Percentiles rank a stretch among this genome's conserved stretches.
These are phyloP conservation scores for Antechinus stuartii DNA, from an alignment of 2,113 vertebrate genomes.

Conservation along the genomic window DNA sequence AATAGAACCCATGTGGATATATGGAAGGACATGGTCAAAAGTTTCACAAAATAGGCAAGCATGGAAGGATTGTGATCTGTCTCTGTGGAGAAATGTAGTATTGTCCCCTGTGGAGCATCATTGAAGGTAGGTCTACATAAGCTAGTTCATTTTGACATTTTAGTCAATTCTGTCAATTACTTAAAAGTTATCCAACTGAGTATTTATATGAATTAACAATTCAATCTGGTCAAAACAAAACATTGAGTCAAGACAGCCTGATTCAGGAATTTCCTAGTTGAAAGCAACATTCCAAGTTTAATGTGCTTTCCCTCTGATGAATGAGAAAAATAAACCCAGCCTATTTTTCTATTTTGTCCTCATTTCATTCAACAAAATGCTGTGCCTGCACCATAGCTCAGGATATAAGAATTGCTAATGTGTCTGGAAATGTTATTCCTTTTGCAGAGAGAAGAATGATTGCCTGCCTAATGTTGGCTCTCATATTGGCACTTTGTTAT, in stretches of 20 bases:
- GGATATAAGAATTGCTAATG: conserved; percentile 78
- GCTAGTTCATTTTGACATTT: background rate
- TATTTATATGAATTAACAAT: background rate
- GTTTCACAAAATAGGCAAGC: background rate
- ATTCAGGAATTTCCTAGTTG: conserved; percentile 66
- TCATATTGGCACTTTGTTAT: conserved; percentile 65
- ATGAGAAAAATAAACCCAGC: conserved; percentile 69
- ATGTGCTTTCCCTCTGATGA: conserved; percentile 78
- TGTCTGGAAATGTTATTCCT: conserved; percentile 67
- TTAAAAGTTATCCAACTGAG: background rate
- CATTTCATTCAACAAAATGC: conserved; percentile 72
- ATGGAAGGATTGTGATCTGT: background rate
- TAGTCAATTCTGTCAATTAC: background rate
- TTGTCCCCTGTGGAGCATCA: background rate
- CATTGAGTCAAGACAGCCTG: conserved; percentile 12
- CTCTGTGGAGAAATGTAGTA: background rate
- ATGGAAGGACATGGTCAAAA: background rate
- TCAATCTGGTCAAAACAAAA: background rate
- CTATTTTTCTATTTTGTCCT: conserved; percentile 65
- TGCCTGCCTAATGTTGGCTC: conserved; percentile 71
- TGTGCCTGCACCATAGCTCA: conserved; percentile 53
- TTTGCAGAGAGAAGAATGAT: conserved; percentile 61
- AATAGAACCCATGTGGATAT: background rate
- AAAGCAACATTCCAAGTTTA: conserved; percentile 73
- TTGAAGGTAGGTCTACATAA: background rate